phyloP scores from a whole-genome alignment of 2,888 invertebrate species.

The Machimus atricapillus region DNA sequence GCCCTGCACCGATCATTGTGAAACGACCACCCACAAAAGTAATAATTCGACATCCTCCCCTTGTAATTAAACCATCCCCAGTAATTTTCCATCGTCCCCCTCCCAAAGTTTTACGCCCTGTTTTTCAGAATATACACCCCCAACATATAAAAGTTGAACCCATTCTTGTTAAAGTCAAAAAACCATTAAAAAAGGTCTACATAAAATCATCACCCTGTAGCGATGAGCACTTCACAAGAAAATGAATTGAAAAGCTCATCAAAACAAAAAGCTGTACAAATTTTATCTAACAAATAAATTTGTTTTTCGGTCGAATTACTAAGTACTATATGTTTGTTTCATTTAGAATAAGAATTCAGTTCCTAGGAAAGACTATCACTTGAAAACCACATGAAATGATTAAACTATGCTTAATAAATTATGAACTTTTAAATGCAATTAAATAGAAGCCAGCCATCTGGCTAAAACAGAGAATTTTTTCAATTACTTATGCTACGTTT shows the following conservation, averaged over 20 bases:
- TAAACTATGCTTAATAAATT: background rate
- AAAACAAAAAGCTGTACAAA: background rate
- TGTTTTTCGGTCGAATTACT: background rate
- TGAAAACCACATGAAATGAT: background rate
- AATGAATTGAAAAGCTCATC: background rate
- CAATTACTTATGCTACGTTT: too few species aligned
- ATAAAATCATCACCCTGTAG: background rate
- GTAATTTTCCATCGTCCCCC: constrained; percentile 61
- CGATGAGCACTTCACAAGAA: background rate
- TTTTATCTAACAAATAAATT: background rate
- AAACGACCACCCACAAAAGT: constrained; percentile 60
- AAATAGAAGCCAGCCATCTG: too few species aligned
- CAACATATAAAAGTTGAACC: constrained; percentile 60
- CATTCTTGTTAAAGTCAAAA: constrained; percentile 59
- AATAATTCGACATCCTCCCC: constrained; percentile 59
- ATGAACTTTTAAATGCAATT: too few species aligned
- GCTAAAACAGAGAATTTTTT: background rate
- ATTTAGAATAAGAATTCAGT: background rate
- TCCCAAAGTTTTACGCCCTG: constrained; percentile 59
- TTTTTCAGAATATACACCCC: constrained; percentile 58
- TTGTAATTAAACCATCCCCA: constrained; percentile 60
- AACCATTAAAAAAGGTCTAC: constrained; percentile 43
- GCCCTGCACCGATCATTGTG: constrained; percentile 60
- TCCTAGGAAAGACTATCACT: background rate
- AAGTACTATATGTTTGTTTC: too few species aligned